Base-by-base conservation (phyloP, 1,140 invertebrate species). In the Bombus huntii region DNA sequence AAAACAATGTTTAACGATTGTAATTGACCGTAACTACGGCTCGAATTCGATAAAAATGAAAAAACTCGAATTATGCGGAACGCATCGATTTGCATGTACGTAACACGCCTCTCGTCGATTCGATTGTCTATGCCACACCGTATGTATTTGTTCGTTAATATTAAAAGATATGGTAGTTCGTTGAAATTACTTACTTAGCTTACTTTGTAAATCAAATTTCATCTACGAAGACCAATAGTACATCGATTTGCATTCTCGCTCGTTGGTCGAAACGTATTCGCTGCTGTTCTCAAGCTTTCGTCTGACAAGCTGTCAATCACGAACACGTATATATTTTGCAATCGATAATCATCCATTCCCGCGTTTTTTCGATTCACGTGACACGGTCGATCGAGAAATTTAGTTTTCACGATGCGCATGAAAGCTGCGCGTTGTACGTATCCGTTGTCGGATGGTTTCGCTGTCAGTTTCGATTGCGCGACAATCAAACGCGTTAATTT, bases 1-100 rank as follows among this genome's bases (percentile, higher is more conserved):
- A 87, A 89, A 89, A 89, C 77, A 89, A 86, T 70, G 28, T 85
- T 87, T 31, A 87, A 89, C 84, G 76, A 86, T 57, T 78, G 34
- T 82, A 79, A 89, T 89, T 83, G 71, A 86, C 75, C 57, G 72
- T 87, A 83, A 79, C 65, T 44, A 66, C 66, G 28, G 34, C 12
- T 28, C 34, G 44, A 44, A 65, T 80, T 53, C 62, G 70, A 53
- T 68, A 59, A 39, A 80, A 79, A 65, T 22, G 37, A 77, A 44
- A 47, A 44, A 66, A 18, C 9, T 57, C 25, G 42, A 81, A 39
- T 72, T 22, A 59, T 31, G n/a, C 53, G 53, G 9, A 37, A 70
- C n/a, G 42, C 72, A 25, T 37, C 39, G 25, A 82, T 75, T 82
- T 66, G 2, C 72, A 75, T 82, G 28, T 65, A 65, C 74, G 22